These are phyloP conservation scores for Littorina saxatilis DNA, from an alignment of 1,140 invertebrate genomes.

Conservation along the genomic window DNA sequence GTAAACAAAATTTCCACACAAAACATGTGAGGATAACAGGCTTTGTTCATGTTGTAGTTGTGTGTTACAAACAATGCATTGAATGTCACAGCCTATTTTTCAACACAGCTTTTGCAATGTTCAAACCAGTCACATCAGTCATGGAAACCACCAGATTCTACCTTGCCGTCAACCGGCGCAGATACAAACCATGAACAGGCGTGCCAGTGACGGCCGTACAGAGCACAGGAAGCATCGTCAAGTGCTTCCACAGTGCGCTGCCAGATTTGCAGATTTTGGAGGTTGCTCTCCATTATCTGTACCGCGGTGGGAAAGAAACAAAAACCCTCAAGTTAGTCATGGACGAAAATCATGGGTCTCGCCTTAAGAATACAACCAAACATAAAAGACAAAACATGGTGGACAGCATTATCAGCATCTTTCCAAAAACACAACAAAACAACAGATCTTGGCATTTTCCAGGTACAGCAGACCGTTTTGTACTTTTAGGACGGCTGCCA, in stretches of 20 bases:
- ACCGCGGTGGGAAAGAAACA: slow-evolving; percentile 51
- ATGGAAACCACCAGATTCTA: background rate
- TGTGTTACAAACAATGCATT: too few species aligned
- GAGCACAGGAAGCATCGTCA: slow-evolving; percentile 23
- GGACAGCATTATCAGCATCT: background rate
- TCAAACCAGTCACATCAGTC: background rate
- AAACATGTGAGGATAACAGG: too few species aligned
- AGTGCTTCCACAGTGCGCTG: slow-evolving; percentile 25
- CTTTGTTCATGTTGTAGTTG: too few species aligned
- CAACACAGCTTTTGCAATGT: too few species aligned
- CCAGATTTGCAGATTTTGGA: slow-evolving; percentile 8
- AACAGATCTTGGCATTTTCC: too few species aligned
- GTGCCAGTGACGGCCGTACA: background rate
- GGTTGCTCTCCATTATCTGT: slow-evolving; percentile 46
- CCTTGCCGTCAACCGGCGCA: background rate
- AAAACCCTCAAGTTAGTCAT: slow-evolving; percentile 31
- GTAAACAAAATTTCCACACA: too few species aligned
- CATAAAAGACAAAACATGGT: background rate
- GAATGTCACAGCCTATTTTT: too few species aligned
- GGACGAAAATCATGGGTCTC: background rate
- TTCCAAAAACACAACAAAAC: too few species aligned
- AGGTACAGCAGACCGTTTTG: too few species aligned
- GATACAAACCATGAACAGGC: slow-evolving; percentile 29
- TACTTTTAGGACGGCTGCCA: too few species aligned
- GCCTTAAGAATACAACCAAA: slow-evolving; percentile 11